A percentile compares a stretch with the other conserved stretches of the same genome.
Evolutionary conservation across 2,888 invertebrate species (phyloP).

Genomic region (Rhopalosiphum nymphaeae): DNA sequence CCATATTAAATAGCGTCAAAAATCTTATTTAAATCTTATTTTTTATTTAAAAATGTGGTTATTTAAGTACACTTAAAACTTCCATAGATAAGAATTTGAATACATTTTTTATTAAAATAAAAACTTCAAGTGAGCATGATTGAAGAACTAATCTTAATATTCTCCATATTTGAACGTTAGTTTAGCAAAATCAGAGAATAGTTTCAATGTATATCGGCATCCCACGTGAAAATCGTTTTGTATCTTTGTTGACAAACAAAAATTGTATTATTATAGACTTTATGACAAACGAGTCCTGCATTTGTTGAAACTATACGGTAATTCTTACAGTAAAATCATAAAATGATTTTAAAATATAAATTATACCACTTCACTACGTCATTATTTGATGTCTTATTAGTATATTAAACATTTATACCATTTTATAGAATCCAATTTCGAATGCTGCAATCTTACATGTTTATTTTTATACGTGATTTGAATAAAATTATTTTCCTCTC

Average conservation of each 20-base stretch:
- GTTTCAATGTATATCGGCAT: not conserved
- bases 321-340: not conserved
- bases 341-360: not conserved
- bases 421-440: not conserved
- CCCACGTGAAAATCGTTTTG: not conserved
- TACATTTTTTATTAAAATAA: too few relatives aligned
- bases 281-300: not conserved
- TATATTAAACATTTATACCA: not conserved
- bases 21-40: too few relatives aligned
- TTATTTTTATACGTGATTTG: slow-evolving; percentile 25
- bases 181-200: not conserved
- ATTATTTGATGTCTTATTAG: not conserved
- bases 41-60: not conserved
- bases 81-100: not conserved
- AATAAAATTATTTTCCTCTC: not conserved
- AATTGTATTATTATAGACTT: not conserved
- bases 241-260: not conserved
- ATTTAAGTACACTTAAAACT: not conserved
- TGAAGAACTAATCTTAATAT: not conserved
- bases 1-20: not conserved
- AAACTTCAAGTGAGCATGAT: not conserved
- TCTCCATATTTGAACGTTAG: not conserved
- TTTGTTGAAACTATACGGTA: not conserved
- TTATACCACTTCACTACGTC: not conserved
- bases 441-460: not conserved